phyloP scores from a whole-genome alignment of 2,797 vertebrate genomes.

The Rhyacichthys aspro region DNA sequence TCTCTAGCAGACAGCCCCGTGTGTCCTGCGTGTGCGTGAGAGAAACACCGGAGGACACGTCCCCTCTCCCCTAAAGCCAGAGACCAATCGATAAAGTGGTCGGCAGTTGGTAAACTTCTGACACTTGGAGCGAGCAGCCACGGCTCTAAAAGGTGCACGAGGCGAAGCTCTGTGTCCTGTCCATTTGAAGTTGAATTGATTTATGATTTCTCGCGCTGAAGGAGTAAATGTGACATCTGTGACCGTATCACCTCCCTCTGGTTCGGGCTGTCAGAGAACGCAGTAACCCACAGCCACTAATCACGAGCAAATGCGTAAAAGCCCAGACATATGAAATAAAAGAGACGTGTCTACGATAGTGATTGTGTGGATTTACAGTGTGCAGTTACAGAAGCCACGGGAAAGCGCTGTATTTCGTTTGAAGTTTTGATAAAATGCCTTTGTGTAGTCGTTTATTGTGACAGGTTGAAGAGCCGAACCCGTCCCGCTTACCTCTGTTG shows the following conservation, averaged over 20 bases:
- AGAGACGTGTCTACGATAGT: slow-evolving; percentile 15
- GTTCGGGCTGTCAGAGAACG: slow-evolving; percentile 70
- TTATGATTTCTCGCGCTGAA: slow-evolving; percentile 62
- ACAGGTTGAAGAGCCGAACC: slow-evolving; percentile 18
- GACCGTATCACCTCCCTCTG: slow-evolving; percentile 66
- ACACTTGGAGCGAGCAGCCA: slow-evolving; percentile 53
- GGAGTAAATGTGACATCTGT: slow-evolving; percentile 70
- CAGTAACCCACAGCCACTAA: slow-evolving; percentile 45
- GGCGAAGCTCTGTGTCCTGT: slow-evolving; percentile 23
- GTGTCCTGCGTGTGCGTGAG: slow-evolving; percentile 13
- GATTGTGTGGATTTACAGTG: slow-evolving; percentile 33
- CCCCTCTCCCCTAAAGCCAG: slow-evolving; percentile 21
- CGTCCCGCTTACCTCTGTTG: slow-evolving; percentile 86
- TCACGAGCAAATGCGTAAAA: slow-evolving; percentile 38
- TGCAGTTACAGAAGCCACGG: slow-evolving; percentile 38
- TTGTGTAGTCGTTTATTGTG: slow-evolving; percentile 39
- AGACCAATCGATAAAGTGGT: slow-evolving; percentile 62
- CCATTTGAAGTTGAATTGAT: slow-evolving; percentile 62
- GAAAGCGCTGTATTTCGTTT: slow-evolving; percentile 69
- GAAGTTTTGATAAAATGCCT: slow-evolving; percentile 69
- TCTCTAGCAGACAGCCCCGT: slow-evolving; percentile 21
- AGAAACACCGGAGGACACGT: slow-evolving; percentile 39
- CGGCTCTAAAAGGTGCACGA: slow-evolving; percentile 24
- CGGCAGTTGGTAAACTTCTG: slow-evolving; percentile 74
- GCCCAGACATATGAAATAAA: slow-evolving; percentile 22